These are phyloP conservation scores for Hemiprocne comata DNA, from an alignment of 2,113 vertebrate genomes.

Conservation along the genomic window DNA sequence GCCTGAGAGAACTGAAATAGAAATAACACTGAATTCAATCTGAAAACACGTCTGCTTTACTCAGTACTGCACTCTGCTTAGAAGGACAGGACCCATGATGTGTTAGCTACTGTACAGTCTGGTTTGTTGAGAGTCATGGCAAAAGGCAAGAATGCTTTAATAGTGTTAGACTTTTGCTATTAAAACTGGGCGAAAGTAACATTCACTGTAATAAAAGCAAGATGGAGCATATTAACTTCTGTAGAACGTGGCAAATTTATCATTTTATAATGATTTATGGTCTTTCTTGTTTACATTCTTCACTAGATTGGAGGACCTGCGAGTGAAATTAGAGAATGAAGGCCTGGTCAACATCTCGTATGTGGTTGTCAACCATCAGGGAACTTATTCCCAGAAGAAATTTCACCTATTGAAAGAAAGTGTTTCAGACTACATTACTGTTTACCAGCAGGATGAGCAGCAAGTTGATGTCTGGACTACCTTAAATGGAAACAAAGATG, in stretches of 20 bases:
- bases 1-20: not conserved
- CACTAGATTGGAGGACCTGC: conserved; percentile 86
- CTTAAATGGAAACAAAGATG: conserved; percentile 87
- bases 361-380: conserved; percentile 89
- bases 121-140: not conserved
- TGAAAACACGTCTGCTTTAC: not conserved
- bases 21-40: not conserved
- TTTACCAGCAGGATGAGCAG: conserved; percentile 84
- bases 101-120: not conserved
- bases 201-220: not conserved
- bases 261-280: not conserved
- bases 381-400: conserved; percentile 69
- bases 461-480: conserved; percentile 87
- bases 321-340: conserved; percentile 81
- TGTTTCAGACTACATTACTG: conserved; percentile 81
- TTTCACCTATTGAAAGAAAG: conserved; percentile 75
- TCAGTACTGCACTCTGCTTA: not conserved
- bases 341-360: conserved; percentile 85
- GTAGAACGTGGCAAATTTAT: not conserved
- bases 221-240: not conserved
- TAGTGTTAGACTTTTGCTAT: not conserved
- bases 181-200: not conserved
- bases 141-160: not conserved
- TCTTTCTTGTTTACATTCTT: not conserved
- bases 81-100: not conserved